Conservation (phyloP, 2,113 vertebrate genomes). For the Anser cygnoides region DNA sequence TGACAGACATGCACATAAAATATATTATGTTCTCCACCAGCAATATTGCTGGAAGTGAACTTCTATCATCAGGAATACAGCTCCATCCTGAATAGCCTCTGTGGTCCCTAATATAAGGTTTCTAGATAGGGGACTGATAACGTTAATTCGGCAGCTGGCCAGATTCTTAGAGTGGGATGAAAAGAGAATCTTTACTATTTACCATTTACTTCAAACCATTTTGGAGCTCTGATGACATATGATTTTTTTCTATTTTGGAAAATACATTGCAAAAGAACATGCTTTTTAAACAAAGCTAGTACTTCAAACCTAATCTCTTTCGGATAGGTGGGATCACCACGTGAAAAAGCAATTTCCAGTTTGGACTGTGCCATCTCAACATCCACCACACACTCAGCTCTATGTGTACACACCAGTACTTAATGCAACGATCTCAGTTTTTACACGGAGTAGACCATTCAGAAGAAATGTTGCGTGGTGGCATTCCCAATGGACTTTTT, state of each 20-base stretch:
- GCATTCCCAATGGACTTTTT: background rate
- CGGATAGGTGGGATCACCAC: background rate
- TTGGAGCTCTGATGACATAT: background rate
- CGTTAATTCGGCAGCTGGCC: background rate
- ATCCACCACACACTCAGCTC: background rate
- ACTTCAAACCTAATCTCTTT: background rate
- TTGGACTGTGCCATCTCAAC: background rate
- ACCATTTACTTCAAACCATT: background rate
- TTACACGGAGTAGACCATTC: background rate
- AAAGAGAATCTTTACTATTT: background rate
- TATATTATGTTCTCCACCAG: background rate
- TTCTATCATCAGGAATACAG: background rate
- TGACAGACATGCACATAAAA: background rate
- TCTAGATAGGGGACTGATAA: background rate
- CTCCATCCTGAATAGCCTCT: background rate
- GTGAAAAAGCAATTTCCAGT: background rate
- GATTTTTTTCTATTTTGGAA: background rate
- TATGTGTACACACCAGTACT: accelerated
- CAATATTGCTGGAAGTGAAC: background rate
- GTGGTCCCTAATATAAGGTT: background rate
- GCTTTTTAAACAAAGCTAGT: background rate
- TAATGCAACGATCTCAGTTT: background rate
- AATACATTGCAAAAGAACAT: background rate
- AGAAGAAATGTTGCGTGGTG: background rate
- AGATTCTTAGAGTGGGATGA: background rate